These are phyloP conservation scores for Ips nitidus DNA, from an alignment of 1,140 invertebrate species.

Conservation along the genomic window DNA sequence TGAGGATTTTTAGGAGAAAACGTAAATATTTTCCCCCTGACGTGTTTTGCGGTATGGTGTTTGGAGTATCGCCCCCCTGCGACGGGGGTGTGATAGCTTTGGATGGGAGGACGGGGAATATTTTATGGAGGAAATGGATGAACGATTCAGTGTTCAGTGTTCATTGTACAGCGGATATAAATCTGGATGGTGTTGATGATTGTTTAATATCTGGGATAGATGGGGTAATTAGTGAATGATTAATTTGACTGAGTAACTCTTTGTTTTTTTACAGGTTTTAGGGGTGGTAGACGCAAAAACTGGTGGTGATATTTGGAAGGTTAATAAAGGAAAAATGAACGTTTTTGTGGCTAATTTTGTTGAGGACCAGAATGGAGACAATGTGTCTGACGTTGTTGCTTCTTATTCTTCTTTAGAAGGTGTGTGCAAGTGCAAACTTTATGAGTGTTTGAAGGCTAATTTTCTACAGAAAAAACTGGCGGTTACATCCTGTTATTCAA, in stretches of 20 bases:
- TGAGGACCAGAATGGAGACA: slow-evolving; percentile 72
- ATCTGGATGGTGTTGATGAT: slow-evolving; percentile 69
- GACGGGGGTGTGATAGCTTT: slow-evolving; percentile 77
- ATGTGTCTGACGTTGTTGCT: slow-evolving; percentile 69
- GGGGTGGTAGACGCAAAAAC: slow-evolving; percentile 68
- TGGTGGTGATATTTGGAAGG: slow-evolving; percentile 70
- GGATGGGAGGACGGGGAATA: slow-evolving; percentile 69
- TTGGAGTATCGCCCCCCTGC: slow-evolving; percentile 65
- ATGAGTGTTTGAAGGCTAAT: background rate
- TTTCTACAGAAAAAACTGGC: slow-evolving; percentile 37
- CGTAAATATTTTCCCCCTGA: slow-evolving; percentile 43
- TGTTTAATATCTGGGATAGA: slow-evolving; percentile 73
- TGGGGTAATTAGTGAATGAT: slow-evolving; percentile 58
- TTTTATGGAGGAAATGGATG: slow-evolving; percentile 77
- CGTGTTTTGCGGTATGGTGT: slow-evolving; percentile 66
- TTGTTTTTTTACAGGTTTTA: slow-evolving; percentile 58
- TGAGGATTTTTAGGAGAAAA: slow-evolving; percentile 42
- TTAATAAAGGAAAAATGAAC: slow-evolving; percentile 56
- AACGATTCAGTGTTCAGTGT: slow-evolving; percentile 73
- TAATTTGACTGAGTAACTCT: background rate
- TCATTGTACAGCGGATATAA: slow-evolving; percentile 74
- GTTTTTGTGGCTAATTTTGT: slow-evolving; percentile 72
- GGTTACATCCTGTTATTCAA: slow-evolving; percentile 72
- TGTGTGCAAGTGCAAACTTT: slow-evolving; percentile 3
- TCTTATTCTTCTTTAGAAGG: slow-evolving; percentile 63